phyloP scores from a whole-genome alignment of 2,113 vertebrate genomes.

The Acrocephalus arundinaceus region DNA sequence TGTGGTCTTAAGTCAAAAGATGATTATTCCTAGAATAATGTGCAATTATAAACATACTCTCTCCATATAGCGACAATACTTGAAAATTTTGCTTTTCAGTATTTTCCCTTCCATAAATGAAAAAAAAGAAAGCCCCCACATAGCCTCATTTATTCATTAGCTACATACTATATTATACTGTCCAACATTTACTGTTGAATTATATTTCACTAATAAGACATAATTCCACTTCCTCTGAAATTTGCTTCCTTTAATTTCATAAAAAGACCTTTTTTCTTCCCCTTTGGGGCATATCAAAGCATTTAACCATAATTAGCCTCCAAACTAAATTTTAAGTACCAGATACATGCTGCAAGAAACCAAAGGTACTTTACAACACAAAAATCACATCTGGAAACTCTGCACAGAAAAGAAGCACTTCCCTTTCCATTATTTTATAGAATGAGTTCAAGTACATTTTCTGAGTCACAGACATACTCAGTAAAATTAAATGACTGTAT shows the following conservation, averaged over 20 bases:
- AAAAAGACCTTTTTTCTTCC: neutral
- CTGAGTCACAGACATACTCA: neutral
- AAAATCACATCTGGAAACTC: neutral
- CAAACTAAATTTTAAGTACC: neutral
- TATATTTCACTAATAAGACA: slow-evolving; percentile 44
- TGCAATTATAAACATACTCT: neutral
- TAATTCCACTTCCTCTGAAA: neutral
- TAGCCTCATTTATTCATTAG: neutral
- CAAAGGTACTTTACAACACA: neutral
- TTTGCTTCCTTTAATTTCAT: slow-evolving; percentile 6
- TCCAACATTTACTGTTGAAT: neutral
- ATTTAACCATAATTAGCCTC: slow-evolving; percentile 20
- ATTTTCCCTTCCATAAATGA: neutral
- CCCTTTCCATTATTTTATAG: neutral
- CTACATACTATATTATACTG: neutral
- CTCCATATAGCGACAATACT: neutral
- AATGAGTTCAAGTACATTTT: neutral
- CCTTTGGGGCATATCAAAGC: neutral
- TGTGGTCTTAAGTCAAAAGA: neutral
- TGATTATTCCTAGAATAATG: neutral
- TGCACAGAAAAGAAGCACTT: neutral
- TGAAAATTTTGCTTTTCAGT: neutral
- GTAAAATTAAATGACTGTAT: slow-evolving; percentile 6
- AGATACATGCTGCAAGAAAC: neutral
- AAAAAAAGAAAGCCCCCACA: fast-evolving